These are phyloP conservation scores for Keiferia lycopersicella DNA, from an alignment of 2,888 invertebrate species.

Conservation along the genomic window DNA sequence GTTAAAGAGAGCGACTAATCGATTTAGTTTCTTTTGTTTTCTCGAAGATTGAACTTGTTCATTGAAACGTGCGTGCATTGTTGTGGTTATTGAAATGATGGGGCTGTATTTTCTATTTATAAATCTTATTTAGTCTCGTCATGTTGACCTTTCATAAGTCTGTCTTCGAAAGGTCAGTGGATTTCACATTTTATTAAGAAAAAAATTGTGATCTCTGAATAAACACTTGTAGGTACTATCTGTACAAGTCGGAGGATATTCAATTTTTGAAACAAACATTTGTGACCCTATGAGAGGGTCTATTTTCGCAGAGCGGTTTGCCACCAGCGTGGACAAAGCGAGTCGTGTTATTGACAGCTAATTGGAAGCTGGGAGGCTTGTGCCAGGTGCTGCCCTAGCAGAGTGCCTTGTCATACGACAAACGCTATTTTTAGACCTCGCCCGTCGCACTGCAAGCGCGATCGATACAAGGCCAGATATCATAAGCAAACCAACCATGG, in stretches of 20 bases:
- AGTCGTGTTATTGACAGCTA: slow-evolving; percentile 27
- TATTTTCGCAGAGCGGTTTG: slow-evolving; percentile 3
- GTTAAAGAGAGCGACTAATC: slow-evolving; percentile 1
- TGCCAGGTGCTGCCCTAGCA: slow-evolving; percentile 27
- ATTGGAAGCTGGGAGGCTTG: slow-evolving; percentile 28
- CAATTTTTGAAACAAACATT: not conserved
- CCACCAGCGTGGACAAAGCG: not conserved
- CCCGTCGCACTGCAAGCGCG: slow-evolving; percentile 40
- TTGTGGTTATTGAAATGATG: not conserved
- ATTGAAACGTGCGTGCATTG: not conserved
- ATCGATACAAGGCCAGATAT: slow-evolving; percentile 44
- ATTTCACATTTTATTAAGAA: too few relatives aligned
- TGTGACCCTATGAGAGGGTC: not conserved
- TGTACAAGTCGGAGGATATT: not conserved
- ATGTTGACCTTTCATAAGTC: not conserved
- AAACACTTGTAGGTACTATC: too few relatives aligned
- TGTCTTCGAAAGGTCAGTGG: not conserved
- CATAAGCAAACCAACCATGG: slow-evolving; percentile 29
- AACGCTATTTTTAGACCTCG: slow-evolving; percentile 51
- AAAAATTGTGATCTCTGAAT: too few relatives aligned
- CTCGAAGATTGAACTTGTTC: not conserved
- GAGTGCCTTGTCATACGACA: slow-evolving; percentile 37
- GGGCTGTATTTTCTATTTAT: not conserved
- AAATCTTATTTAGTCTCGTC: not conserved
- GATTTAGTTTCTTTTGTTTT: slow-evolving; percentile 4